Base-by-base conservation (phyloP, 2,113 vertebrate genomes). In the Xerus inauris region DNA sequence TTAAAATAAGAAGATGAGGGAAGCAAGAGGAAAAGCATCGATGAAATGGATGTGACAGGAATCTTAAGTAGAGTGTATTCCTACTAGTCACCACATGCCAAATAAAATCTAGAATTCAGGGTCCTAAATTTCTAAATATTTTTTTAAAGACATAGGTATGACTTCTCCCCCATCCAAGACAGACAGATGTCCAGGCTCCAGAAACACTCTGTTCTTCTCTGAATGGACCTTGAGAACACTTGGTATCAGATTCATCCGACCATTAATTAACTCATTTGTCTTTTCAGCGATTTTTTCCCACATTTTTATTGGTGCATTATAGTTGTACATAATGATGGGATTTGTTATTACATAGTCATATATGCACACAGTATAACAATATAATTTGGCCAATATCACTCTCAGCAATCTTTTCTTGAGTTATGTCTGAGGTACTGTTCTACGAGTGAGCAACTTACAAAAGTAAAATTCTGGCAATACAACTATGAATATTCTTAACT, bases 1-100 rank as follows among this genome's bases (percentile, higher is more conserved):
- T 86, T 76, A 82, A 93, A 93, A 59, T 40, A 51, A 73, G 45
- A 86, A 82, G 42, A 28, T 59, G 32, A 92, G 85, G 26, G 83
- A 45, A 80, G 28, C 7, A 51, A 83, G 17, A 77, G 6, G 30
- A 62, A 49, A 81, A 85, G 49, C n/a, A 17, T 49, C 13, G 16
- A 28, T 59, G 83, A 77, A 89, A 40, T 24, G 12, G 11, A 59
- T 77, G 28, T 54, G 49, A 51, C 0, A 16, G 32, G n/a, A 72
- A 65, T 7, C 19, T 19, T 14, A 10, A 26, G 12, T 13, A 4
- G 32, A 54, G 32, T 24, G 12, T 71, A 35, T 64, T 73, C 19
- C 67, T 64, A 35, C 8, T 4, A 69, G 35, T 32, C 40, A 51
- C 73, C 10, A 13, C 59, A 57, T 20, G 38, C 6, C 67, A 64